Percentiles rank a stretch among this genome's conserved stretches.
phyloP scores from a whole-genome alignment of 2,888 invertebrate species.

The Tromatobia lineatoria region DNA sequence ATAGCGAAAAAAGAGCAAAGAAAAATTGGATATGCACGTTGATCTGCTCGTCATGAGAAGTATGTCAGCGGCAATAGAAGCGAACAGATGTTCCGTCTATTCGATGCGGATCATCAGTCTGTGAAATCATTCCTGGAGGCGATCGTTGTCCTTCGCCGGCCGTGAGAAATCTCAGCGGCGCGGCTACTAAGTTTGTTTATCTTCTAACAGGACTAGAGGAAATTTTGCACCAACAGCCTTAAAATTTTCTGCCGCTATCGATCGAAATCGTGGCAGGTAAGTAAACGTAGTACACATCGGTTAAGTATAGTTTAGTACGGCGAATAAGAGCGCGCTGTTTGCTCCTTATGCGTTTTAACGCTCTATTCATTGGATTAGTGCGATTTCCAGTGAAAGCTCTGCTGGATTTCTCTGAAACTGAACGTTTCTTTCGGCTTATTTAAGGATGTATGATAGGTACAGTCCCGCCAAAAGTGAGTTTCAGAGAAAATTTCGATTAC shows the following conservation, averaged over 20 bases:
- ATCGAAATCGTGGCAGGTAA: background rate
- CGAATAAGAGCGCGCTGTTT: conserved; percentile 6
- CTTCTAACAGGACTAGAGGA: background rate
- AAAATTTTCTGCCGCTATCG: background rate
- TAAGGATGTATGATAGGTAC: too few relatives aligned
- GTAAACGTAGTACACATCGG: background rate
- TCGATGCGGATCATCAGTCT: conserved; percentile 75
- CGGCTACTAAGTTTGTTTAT: background rate
- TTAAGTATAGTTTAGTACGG: background rate
- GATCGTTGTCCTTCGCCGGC: conserved; percentile 52
- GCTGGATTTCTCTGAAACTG: conserved; percentile 28
- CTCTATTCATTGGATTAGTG: conserved; percentile 14
- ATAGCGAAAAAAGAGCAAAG: background rate
- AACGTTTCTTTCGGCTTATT: conserved; percentile 2
- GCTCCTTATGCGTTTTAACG: conserved; percentile 35
- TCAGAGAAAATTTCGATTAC: too few relatives aligned
- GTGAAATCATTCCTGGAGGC: conserved; percentile 71
- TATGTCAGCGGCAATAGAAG: conserved; percentile 64
- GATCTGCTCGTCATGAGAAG: conserved; percentile 66
- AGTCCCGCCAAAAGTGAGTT: too few relatives aligned
- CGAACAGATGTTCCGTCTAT: conserved; percentile 66
- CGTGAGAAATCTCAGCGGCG: conserved; percentile 52
- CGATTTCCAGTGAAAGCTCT: conserved; percentile 30
- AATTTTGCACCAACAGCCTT: conserved; percentile 14
- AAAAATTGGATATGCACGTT: conserved; percentile 16